phyloP scores from a whole-genome alignment of 2,797 vertebrate species.

The Scomberomorus guttatus region DNA sequence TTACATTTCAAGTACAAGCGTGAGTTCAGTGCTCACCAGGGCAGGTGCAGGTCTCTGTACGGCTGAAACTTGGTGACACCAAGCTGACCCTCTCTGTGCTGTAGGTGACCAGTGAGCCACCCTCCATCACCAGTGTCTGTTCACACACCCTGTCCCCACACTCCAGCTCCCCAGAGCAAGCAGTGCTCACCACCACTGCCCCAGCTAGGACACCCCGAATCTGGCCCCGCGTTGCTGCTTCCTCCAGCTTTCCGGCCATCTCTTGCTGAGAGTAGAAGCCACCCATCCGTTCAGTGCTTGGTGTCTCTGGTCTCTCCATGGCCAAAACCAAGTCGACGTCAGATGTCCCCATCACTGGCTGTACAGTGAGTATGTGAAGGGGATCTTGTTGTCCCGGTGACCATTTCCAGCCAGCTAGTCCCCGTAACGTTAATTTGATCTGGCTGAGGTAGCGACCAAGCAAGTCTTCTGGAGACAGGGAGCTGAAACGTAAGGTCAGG shows the following conservation, averaged over 20 bases:
- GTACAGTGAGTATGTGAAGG: constrained; percentile 91
- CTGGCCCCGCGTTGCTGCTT: constrained; percentile 86
- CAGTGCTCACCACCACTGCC: constrained; percentile 85
- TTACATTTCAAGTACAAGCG: background rate
- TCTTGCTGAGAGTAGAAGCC: constrained; percentile 84
- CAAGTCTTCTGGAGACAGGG: constrained; percentile 93
- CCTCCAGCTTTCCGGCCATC: constrained; percentile 89
- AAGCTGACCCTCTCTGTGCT: constrained; percentile 94
- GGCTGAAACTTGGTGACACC: constrained; percentile 87
- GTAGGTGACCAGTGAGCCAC: constrained; percentile 87
- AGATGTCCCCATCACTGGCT: constrained; percentile 86
- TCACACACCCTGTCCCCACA: constrained; percentile 93
- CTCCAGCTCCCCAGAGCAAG: constrained; percentile 88
- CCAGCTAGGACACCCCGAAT: constrained; percentile 89
- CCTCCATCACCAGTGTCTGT: constrained; percentile 88
- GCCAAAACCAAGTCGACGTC: constrained; percentile 90
- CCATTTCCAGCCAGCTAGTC: constrained; percentile 84
- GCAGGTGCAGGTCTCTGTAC: constrained; percentile 82
- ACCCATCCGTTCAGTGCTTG: constrained; percentile 58
- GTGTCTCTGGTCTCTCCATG: constrained; percentile 87
- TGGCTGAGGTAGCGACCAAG: constrained; percentile 92
- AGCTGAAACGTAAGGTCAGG: constrained; percentile 89
- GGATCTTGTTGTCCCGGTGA: constrained; percentile 84
- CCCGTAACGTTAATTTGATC: constrained; percentile 89
- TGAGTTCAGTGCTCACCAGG: constrained; percentile 69